phyloP scores from a whole-genome alignment of 92 coral and sea anemone genomes.

The Phenganax marumi region DNA sequence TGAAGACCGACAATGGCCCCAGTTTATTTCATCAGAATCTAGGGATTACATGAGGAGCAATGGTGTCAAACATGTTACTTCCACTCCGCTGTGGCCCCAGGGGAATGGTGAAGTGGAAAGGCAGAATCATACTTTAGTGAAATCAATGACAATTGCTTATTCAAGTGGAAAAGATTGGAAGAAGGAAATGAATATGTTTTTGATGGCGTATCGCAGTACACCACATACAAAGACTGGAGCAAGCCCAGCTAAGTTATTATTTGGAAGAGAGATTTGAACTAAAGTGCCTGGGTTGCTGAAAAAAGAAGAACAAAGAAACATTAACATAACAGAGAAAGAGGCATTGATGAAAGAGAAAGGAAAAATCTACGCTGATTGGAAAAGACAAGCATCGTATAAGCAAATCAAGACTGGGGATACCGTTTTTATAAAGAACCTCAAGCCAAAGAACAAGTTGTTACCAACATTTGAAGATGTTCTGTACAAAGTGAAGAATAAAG shows the following conservation, averaged over 20 bases:
- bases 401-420: slow-evolving; percentile 7
- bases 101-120: slow-evolving; percentile 38
- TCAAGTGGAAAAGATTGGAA: slow-evolving; percentile 30
- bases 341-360: slow-evolving; percentile 24
- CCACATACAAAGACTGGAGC: slow-evolving; percentile 10
- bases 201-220: slow-evolving; percentile 19
- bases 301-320: neutral
- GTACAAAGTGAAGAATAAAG: slow-evolving; percentile 19
- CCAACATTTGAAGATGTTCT: slow-evolving; percentile 18
- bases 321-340: neutral
- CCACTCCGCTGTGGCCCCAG: slow-evolving; percentile 34
- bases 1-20: slow-evolving; percentile 29
- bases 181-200: slow-evolving; percentile 49
- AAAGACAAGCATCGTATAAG: slow-evolving; percentile 1
- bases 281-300: neutral
- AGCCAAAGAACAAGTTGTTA: slow-evolving; percentile 38
- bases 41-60: slow-evolving; percentile 12
- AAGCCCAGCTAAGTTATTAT: slow-evolving; percentile 20
- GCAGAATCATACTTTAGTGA: slow-evolving; percentile 25
- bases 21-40: slow-evolving; percentile 19
- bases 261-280: slow-evolving; percentile 4
- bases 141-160: slow-evolving; percentile 23
- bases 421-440: slow-evolving; percentile 6
- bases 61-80: slow-evolving; percentile 10
- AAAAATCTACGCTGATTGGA: slow-evolving; percentile 29